Evolutionary conservation across 2,797 vertebrate genomes (phyloP).

Genomic region (Otus scops): DNA sequence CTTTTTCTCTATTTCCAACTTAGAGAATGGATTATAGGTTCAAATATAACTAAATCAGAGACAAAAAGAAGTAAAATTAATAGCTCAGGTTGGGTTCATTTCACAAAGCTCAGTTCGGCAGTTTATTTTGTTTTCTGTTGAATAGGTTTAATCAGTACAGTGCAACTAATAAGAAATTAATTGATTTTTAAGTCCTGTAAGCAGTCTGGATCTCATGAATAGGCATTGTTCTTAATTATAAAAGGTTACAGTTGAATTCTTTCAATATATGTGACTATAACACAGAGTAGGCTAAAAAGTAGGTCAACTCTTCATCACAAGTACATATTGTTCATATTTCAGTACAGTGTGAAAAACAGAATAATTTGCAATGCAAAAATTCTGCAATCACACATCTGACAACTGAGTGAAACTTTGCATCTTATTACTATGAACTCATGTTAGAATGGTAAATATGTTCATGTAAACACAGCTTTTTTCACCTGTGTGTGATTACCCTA

Average conservation of each 20-base stretch:
- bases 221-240: slow-evolving; percentile 69
- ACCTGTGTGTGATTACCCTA: accelerated
- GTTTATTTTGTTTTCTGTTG: slow-evolving; percentile 62
- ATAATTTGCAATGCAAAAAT: neutral
- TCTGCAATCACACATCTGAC: neutral
- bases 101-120: slow-evolving; percentile 41
- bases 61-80: slow-evolving; percentile 59
- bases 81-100: slow-evolving; percentile 11
- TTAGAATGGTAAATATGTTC: neutral
- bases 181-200: slow-evolving; percentile 70
- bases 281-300: slow-evolving; percentile 22
- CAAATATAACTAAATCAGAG: slow-evolving; percentile 55
- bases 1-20: slow-evolving; percentile 39
- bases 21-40: slow-evolving; percentile 24
- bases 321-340: neutral
- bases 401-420: neutral
- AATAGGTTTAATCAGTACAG: slow-evolving; percentile 41
- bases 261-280: slow-evolving; percentile 57
- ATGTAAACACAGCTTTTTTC: neutral
- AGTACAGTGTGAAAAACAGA: neutral
- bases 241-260: slow-evolving; percentile 56
- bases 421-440: neutral
- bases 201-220: slow-evolving; percentile 28
- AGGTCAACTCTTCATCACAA: slow-evolving; percentile 33
- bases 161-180: slow-evolving; percentile 71